A percentile compares a stretch with the other conserved stretches of the same genome.
phyloP scores from a whole-genome alignment of 2,113 vertebrate genomes.

The Festucalex cinctus region DNA sequence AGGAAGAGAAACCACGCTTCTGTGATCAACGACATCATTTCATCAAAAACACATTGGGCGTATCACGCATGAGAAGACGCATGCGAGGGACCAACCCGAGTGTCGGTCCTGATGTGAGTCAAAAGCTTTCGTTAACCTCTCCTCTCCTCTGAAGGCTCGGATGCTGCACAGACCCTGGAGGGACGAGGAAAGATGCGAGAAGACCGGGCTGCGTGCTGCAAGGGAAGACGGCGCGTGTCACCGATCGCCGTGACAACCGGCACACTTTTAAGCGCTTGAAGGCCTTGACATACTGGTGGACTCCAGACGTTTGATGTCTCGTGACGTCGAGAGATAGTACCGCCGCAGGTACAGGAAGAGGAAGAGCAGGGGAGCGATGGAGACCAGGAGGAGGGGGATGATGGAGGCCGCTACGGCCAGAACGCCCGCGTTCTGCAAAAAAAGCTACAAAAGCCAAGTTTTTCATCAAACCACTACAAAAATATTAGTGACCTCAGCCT shows the following conservation, averaged over 20 bases:
- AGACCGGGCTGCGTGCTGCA: slow-evolving; percentile 87
- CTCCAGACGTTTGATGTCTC: slow-evolving; percentile 40
- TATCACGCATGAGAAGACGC: neutral
- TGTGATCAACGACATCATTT: slow-evolving; percentile 36
- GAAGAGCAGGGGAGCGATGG: slow-evolving; percentile 32
- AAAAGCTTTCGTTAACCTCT: slow-evolving; percentile 82
- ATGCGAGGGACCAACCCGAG: slow-evolving; percentile 73
- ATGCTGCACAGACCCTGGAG: slow-evolving; percentile 91
- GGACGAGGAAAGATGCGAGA: slow-evolving; percentile 87
- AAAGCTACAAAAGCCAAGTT: slow-evolving; percentile 21
- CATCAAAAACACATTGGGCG: neutral
- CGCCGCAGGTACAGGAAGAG: slow-evolving; percentile 53
- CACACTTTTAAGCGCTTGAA: neutral
- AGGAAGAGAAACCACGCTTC: slow-evolving; percentile 91
- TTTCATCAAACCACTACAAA: neutral
- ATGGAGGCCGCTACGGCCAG: slow-evolving; percentile 30
- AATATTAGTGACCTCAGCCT: neutral
- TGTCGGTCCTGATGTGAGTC: slow-evolving; percentile 87
- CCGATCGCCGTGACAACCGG: neutral
- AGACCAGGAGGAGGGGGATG: slow-evolving; percentile 36
- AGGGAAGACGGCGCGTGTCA: neutral
- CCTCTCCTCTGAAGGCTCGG: slow-evolving; percentile 80
- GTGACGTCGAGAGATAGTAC: slow-evolving; percentile 48
- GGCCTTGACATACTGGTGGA: slow-evolving; percentile 21
- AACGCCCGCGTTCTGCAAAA: slow-evolving; percentile 44